phyloP scores from a whole-genome alignment of 2,113 vertebrate species.

The Leptodactylus fuscus region DNA sequence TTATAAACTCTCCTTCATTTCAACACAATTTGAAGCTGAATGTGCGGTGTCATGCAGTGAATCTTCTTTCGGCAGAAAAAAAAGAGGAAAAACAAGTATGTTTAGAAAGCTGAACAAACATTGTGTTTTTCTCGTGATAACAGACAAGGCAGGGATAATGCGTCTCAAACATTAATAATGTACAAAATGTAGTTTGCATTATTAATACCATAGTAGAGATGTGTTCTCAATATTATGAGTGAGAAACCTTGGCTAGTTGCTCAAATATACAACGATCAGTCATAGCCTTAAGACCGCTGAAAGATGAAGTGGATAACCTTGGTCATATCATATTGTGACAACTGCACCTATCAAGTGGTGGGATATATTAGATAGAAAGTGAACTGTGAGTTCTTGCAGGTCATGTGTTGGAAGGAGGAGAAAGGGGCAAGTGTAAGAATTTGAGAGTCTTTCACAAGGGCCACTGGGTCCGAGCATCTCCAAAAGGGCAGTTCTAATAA shows the following conservation, averaged over 20 bases:
- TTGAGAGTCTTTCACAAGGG: too few species aligned
- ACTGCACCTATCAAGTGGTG: too few species aligned
- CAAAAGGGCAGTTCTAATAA: too few species aligned
- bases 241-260: background rate
- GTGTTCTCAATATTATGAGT: background rate
- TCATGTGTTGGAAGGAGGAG: too few species aligned
- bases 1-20: background rate
- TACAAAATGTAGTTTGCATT: constrained; percentile 26
- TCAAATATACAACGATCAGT: background rate
- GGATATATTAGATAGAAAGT: too few species aligned
- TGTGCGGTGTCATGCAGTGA: background rate
- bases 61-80: background rate
- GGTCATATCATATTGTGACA: too few species aligned
- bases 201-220: background rate
- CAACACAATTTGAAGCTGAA: background rate
- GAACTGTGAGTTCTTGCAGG: too few species aligned
- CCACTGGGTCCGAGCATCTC: too few species aligned
- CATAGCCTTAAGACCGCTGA: too few species aligned
- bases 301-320: too few species aligned
- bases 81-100: background rate
- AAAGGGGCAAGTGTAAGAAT: too few species aligned
- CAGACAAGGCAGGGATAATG: background rate
- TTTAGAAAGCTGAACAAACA: background rate
- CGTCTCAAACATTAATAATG: background rate
- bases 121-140: background rate